Base-by-base conservation (phyloP, 2,113 vertebrate species). In the Saccopteryx bilineata region DNA sequence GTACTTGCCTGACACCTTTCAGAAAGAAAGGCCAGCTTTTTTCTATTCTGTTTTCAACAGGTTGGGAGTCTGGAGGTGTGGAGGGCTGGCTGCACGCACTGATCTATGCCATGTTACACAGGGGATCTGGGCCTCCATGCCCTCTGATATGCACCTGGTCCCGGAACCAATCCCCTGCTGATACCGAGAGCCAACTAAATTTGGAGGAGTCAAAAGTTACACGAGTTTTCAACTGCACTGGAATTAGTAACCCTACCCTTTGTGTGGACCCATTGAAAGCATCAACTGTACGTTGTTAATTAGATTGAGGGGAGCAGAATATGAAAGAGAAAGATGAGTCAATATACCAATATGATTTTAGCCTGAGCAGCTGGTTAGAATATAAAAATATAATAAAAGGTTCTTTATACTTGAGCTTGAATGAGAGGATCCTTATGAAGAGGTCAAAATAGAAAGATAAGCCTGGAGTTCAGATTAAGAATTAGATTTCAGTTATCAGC, bases 361-460 rank as follows among this genome's bases (percentile, higher is more conserved):
- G 33, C 46, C 60, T 76, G 54, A 65, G 28, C 50, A 92, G 26
- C 39, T 83, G 33, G 12, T 61, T 33, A 85, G 61, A 50, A 60
- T 50, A 68, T 60, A 56, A 54, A 90, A 87, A 71, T 11, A 39
- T 81, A 88, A 75, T 10, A 52, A 86, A 7, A 81, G 9, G 17
- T 60, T 31, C 68, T 95, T 93, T 60, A 52, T 60, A 86, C 8
- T 76, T 72, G 21, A 90, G n/a, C 56, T 87, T 94, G n/a, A 87
- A 88, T 7, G 8, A 33, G 68, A 61, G 33, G 33, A 91, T 63
- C 61, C 68, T 94, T 15, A 46, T 28, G 26, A 96, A 87, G n/a
- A 65, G 9, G 68, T 56, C 26, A 68, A 84, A 92, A 92, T 21
- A 52, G 54, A 66, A 91, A 91, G 7, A 26, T 1, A 90, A 75